Evolutionary conservation across 2,888 invertebrate genomes (phyloP).

Genomic region (Drosophila fungiperda): DNA sequence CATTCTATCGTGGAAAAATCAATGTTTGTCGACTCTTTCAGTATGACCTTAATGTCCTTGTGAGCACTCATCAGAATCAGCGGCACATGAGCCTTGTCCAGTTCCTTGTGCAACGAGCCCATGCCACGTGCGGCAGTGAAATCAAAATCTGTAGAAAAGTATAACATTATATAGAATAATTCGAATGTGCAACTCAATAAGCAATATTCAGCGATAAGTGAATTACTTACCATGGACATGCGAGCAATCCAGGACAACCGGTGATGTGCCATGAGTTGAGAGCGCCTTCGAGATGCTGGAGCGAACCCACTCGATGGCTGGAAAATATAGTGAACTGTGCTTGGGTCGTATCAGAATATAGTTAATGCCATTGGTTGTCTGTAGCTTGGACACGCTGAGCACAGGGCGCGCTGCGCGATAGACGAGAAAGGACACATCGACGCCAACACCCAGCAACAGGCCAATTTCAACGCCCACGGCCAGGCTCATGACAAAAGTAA

Average conservation of each 20-base stretch:
- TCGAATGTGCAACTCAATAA: not conserved
- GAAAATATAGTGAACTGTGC: constrained; percentile 92
- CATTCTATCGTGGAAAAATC: constrained; percentile 78
- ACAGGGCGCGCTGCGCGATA: constrained; percentile 93
- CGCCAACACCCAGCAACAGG: constrained; percentile 92
- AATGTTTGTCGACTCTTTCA: constrained; percentile 83
- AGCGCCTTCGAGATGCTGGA: constrained; percentile 91
- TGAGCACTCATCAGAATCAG: constrained; percentile 87
- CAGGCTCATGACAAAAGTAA: constrained; percentile 93
- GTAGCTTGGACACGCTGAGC: constrained; percentile 89
- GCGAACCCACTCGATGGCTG: constrained; percentile 93
- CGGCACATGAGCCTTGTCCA: constrained; percentile 89
- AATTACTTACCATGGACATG: constrained; percentile 88
- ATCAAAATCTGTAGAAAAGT: constrained; percentile 88
- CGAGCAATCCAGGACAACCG: constrained; percentile 93
- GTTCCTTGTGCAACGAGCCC: constrained; percentile 90
- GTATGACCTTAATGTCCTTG: constrained; percentile 78
- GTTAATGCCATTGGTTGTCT: constrained; percentile 89
- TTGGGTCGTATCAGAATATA: constrained; percentile 92
- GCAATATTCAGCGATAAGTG: not conserved
- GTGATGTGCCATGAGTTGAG: constrained; percentile 89
- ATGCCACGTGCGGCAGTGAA: constrained; percentile 95
- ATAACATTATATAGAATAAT: not conserved
- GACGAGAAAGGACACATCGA: constrained; percentile 91
- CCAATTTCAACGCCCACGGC: constrained; percentile 94